Conservation (phyloP, 2,113 vertebrate species). For the Procavia capensis region DNA sequence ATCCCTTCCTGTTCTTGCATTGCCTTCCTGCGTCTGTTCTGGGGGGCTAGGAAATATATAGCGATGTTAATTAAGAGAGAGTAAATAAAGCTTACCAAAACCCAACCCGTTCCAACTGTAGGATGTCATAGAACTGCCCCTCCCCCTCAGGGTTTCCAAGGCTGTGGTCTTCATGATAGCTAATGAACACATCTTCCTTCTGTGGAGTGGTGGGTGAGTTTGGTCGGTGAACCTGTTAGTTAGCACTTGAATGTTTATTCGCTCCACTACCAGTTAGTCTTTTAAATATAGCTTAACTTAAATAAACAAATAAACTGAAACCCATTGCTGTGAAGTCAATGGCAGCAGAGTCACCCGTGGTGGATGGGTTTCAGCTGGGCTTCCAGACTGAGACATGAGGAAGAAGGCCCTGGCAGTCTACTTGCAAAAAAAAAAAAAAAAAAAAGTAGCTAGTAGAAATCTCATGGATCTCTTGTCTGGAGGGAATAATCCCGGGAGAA, state of each 20-base stretch:
- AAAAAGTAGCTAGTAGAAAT: no score
- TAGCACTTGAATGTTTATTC: background rate
- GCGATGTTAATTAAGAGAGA: background rate
- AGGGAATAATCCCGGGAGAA: no score
- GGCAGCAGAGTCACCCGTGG: no score
- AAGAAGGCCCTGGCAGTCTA: no score
- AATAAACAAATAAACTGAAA: no score
- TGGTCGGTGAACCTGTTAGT: background rate
- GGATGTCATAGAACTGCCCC: background rate
- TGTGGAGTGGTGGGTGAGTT: background rate
- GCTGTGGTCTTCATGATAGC: background rate
- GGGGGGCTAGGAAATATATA: background rate
- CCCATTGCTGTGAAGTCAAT: no score
- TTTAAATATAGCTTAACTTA: background rate
- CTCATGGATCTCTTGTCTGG: no score
- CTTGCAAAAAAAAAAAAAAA: no score
- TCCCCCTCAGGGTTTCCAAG: background rate
- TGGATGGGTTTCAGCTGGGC: no score
- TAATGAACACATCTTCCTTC: background rate
- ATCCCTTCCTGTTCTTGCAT: constrained; percentile 38
- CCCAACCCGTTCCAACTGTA: background rate
- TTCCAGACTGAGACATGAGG: no score
- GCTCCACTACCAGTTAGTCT: no score
- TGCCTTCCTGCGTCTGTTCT: background rate
- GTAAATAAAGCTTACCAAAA: background rate